These are phyloP conservation scores for Caenorhabditis sp. DNA, from an alignment of 2,888 invertebrate species.

Conservation along the genomic window DNA sequence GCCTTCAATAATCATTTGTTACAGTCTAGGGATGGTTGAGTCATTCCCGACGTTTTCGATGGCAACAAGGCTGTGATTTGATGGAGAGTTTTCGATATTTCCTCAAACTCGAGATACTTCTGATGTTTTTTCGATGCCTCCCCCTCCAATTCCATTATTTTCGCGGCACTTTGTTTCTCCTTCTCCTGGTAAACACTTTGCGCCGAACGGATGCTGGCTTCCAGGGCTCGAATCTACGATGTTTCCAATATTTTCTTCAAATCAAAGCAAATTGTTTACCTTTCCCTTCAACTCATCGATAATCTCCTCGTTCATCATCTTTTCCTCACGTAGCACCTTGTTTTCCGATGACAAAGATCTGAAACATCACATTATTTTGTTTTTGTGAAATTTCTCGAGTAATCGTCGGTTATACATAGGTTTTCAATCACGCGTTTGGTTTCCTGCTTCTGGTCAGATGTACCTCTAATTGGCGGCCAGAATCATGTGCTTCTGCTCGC, in stretches of 20 bases:
- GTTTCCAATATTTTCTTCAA: background rate
- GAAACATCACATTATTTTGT: no score
- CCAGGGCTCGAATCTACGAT: conserved; percentile 48
- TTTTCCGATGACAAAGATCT: conserved; percentile 79
- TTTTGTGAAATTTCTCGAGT: no score
- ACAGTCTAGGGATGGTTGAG: conserved; percentile 21
- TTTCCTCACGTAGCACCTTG: conserved; percentile 77
- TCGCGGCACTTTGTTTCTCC: conserved; percentile 21
- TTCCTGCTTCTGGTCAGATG: no score
- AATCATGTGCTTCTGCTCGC: no score
- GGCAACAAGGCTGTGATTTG: conserved; percentile 57
- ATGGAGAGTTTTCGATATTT: conserved; percentile 55
- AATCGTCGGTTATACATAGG: no score
- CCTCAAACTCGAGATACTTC: conserved; percentile 60
- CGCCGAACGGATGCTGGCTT: conserved; percentile 47
- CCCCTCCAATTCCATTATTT: conserved; percentile 42
- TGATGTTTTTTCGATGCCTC: conserved; percentile 54
- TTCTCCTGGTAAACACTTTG: conserved; percentile 43
- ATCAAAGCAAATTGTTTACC: conserved; percentile 34
- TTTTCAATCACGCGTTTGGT: no score
- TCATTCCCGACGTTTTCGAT: conserved; percentile 45
- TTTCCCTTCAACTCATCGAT: conserved; percentile 72
- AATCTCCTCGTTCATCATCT: conserved; percentile 70
- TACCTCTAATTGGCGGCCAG: no score
- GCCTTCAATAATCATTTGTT: no score